phyloP scores from a whole-genome alignment of 2,888 invertebrate species.

The Endotricha flammealis region DNA sequence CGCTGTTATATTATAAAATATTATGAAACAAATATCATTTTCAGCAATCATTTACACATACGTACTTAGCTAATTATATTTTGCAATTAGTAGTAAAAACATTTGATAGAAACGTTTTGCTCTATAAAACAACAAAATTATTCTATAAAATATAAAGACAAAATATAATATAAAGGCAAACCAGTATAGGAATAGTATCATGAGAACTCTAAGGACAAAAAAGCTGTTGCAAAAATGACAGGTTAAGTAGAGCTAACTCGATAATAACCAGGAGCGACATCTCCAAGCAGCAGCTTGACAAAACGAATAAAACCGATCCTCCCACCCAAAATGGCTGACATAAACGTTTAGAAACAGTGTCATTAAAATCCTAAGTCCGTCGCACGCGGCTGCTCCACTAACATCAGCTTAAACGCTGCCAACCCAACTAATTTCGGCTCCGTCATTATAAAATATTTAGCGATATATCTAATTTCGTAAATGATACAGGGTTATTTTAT shows the following conservation, averaged over 20 bases:
- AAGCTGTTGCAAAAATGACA: constrained; percentile 26
- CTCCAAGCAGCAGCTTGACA: constrained; percentile 30
- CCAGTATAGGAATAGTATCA: too few species aligned
- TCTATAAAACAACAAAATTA: too few species aligned
- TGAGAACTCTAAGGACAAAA: too few species aligned
- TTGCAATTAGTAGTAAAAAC: too few species aligned
- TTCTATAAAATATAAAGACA: too few species aligned
- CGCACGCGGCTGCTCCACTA: constrained; percentile 42
- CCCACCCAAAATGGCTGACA: constrained; percentile 28
- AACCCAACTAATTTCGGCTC: constrained; percentile 53
- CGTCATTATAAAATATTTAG: constrained; percentile 77
- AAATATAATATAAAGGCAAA: too few species aligned
- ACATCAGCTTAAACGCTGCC: constrained; percentile 52
- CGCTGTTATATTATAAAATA: too few species aligned
- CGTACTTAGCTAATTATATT: too few species aligned
- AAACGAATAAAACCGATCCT: constrained; percentile 35
- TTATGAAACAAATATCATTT: too few species aligned
- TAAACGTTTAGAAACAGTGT: constrained; percentile 43
- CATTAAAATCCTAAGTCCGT: constrained; percentile 40
- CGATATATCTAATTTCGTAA: constrained; percentile 73
- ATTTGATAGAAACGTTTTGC: too few species aligned
- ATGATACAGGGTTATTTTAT: constrained; percentile 71
- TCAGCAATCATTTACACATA: too few species aligned
- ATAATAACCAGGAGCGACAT: constrained; percentile 47
- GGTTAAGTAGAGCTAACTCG: constrained; percentile 39